Conservation (phyloP, 2,888 invertebrate genomes). For the Aporophyla lueneburgensis region DNA sequence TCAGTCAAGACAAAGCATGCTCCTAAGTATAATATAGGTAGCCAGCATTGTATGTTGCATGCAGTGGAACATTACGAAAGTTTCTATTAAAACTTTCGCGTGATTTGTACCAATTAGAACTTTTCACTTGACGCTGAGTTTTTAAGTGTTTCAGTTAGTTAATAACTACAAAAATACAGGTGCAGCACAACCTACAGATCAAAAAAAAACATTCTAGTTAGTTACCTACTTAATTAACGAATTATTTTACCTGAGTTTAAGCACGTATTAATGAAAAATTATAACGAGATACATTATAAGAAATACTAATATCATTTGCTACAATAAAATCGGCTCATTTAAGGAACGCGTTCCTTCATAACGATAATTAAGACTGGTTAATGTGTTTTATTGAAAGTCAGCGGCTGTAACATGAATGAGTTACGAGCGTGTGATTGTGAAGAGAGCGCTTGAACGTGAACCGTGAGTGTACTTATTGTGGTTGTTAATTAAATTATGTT, state of each 20-base stretch:
- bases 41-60: conserved; percentile 15
- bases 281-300: neutral
- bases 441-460: conserved; percentile 1
- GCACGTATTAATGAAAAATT: neutral
- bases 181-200: neutral
- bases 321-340: neutral
- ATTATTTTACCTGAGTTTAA: neutral
- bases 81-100: conserved; percentile 12
- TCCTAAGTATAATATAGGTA: neutral
- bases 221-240: neutral
- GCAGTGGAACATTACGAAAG: conserved; percentile 18
- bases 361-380: conserved; percentile 23
- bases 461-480: neutral
- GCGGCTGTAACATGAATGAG: conserved; percentile 43
- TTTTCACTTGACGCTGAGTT: conserved; percentile 23
- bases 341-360: conserved; percentile 7
- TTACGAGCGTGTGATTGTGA: conserved; percentile 24
- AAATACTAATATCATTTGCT: neutral
- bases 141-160: neutral
- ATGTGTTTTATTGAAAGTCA: conserved; percentile 37
- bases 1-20: neutral
- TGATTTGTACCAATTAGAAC: conserved; percentile 42
- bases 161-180: conserved; percentile 14
- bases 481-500: conserved; percentile 13
- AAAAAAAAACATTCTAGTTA: neutral